These are phyloP conservation scores for Oxycera nigricornis DNA, from an alignment of 2,888 invertebrate species.

Conservation along the genomic window DNA sequence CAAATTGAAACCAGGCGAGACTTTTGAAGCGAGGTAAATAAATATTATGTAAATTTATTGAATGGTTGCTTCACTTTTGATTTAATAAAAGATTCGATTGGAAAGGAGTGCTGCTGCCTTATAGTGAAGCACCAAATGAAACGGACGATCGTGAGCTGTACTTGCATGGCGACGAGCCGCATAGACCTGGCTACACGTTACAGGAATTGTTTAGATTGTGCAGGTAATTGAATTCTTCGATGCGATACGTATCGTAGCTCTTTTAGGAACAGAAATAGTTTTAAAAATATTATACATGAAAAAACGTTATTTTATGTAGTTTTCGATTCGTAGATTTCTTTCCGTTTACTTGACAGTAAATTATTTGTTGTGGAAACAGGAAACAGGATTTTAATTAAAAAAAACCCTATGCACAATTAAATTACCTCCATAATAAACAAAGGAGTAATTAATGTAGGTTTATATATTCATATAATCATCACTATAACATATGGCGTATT, in stretches of 20 bases:
- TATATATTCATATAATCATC: too few relatives aligned
- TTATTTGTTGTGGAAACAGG: too few relatives aligned
- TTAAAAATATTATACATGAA: too few relatives aligned
- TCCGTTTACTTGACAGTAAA: too few relatives aligned
- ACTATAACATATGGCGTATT: too few relatives aligned
- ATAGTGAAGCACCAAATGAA: slow-evolving; percentile 67
- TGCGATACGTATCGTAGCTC: background rate
- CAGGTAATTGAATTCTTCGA: too few relatives aligned
- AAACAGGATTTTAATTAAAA: too few relatives aligned
- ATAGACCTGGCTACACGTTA: slow-evolving; percentile 87
- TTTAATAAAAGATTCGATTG: slow-evolving; percentile 74
- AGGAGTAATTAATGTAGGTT: too few relatives aligned
- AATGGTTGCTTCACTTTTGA: background rate
- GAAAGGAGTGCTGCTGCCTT: slow-evolving; percentile 78
- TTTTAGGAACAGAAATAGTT: too few relatives aligned
- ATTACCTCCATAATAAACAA: too few relatives aligned
- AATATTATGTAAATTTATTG: background rate
- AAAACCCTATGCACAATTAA: too few relatives aligned
- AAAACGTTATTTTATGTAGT: background rate
- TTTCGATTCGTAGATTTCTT: too few relatives aligned
- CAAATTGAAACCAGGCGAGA: slow-evolving; percentile 65
- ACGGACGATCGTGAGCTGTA: slow-evolving; percentile 73
- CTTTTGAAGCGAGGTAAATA: slow-evolving; percentile 73
- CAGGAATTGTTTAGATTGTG: slow-evolving; percentile 86
- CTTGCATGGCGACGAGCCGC: slow-evolving; percentile 93